Percentiles rank a stretch among this genome's conserved stretches.
These are phyloP conservation scores for Watsonalla cultraria DNA, from an alignment of 2,888 invertebrate species.

Conservation along the genomic window DNA sequence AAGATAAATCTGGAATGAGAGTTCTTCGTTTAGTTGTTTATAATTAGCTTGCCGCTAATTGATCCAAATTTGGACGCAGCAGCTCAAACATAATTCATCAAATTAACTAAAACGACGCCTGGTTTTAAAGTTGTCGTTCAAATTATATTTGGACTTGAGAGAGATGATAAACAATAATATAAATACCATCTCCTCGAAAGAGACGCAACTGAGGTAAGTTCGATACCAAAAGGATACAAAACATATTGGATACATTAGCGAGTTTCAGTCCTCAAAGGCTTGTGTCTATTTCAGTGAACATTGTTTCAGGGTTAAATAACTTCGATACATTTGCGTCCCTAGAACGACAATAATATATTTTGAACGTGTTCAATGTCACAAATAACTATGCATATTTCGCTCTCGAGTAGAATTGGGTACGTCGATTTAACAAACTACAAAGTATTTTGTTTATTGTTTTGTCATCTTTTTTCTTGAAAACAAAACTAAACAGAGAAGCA, in stretches of 20 bases:
- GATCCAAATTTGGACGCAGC: constrained; percentile 38
- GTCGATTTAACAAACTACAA: not conserved
- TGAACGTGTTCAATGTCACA: constrained; percentile 35
- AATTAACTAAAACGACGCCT: constrained; percentile 40
- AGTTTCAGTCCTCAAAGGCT: constrained; percentile 41
- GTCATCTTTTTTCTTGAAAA: not conserved
- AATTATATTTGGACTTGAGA: not conserved
- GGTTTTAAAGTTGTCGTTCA: constrained; percentile 20
- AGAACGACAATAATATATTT: constrained; percentile 41
- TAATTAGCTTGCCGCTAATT: constrained; percentile 46
- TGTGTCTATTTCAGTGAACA: constrained; percentile 58
- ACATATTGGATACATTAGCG: too few species aligned
- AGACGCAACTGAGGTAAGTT: too few species aligned
- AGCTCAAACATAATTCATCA: constrained; percentile 37
- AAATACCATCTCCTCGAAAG: too few species aligned
- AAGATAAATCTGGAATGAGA: constrained; percentile 24
- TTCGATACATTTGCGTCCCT: constrained; percentile 49
- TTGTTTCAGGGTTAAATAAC: constrained; percentile 75
- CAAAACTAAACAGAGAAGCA: not conserved
- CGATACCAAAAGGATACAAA: too few species aligned
- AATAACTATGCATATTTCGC: too few species aligned
- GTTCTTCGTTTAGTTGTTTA: constrained; percentile 34
- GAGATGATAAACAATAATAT: too few species aligned
- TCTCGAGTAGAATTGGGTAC: not conserved
- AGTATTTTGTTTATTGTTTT: not conserved